Percentiles rank a stretch among this genome's conserved stretches.
phyloP scores from a whole-genome alignment of 2,888 invertebrate genomes.

The Drosophila gaucha region DNA sequence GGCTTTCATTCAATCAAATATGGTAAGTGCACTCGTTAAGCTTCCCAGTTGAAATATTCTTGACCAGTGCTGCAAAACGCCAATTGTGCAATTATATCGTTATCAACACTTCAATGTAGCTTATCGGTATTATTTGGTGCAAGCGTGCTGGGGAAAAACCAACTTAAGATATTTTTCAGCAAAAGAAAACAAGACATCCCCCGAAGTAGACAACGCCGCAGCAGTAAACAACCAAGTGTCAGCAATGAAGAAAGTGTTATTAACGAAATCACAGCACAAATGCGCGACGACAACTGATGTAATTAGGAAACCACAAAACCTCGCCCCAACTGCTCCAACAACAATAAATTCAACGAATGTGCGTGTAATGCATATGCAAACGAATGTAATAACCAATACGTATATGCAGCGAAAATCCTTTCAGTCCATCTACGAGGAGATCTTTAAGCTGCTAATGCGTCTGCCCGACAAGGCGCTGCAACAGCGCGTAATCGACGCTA shows the following conservation, averaged over 20 bases:
- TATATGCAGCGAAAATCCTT: slow-evolving; percentile 72
- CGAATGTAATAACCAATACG: slow-evolving; percentile 42
- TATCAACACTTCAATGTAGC: slow-evolving; percentile 6
- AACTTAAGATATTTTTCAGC: slow-evolving; percentile 35
- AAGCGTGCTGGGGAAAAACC: slow-evolving; percentile 68
- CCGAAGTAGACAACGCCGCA: slow-evolving; percentile 4
- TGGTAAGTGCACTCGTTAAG: no score
- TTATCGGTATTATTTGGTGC: slow-evolving; percentile 11
- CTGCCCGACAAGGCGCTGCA: slow-evolving; percentile 81
- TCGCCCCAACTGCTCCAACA: slow-evolving; percentile 7
- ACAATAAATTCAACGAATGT: slow-evolving; percentile 13
- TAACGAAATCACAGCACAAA: slow-evolving; percentile 57
- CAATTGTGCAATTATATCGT: neutral
- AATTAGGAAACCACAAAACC: slow-evolving; percentile 27
- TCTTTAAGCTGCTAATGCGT: slow-evolving; percentile 78
- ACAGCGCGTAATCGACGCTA: slow-evolving; percentile 79
- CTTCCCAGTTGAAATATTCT: neutral
- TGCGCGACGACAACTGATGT: slow-evolving; percentile 30
- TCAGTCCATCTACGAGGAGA: slow-evolving; percentile 68
- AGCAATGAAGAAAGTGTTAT: slow-evolving; percentile 69
- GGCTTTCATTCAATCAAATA: neutral
- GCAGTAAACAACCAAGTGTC: neutral
- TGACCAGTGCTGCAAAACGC: slow-evolving; percentile 16
- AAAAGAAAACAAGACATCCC: slow-evolving; percentile 39
- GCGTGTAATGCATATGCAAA: slow-evolving; percentile 30